Evolutionary conservation across 2,797 vertebrate species (phyloP), one percentile per base, ranked within the genome.

Genomic region (Rhynchonycteris naso): DNA sequence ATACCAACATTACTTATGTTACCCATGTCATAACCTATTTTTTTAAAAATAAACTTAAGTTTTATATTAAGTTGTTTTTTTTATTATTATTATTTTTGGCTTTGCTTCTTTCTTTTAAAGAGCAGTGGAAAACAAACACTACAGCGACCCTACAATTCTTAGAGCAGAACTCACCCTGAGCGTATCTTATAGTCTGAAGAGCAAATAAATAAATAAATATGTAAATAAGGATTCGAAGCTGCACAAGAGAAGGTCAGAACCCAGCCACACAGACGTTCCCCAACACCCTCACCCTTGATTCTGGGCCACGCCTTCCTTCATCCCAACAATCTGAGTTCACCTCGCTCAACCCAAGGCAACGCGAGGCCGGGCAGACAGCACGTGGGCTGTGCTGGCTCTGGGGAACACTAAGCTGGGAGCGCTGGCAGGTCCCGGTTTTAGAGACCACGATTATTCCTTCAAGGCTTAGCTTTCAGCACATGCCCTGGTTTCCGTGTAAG

Each of bases 401-500:
- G 14, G 61, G 63, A 78, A 47, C 19, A 0, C 12, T 2, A 1
- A 1, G 66, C 84, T 71, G 16, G 3, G 33, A 18, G 14, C 76
- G 3, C 58, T 52, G 50, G 58, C 18, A 1, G 16, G 30, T 0
- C 26, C 72, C 88, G 43, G 5, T 16, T 28, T 75, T 76, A 30
- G 58, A 90, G 94, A 94, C 90, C 91, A 24, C 54, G 93, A 24
- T 11, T 19, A 68, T 93, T 95, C 83, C 24, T 54, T 83, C 78
- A 3, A 7, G 89, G 90, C 94, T 94, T 94, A 95, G 69, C 92
- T 92, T 94, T 87, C 94, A 92, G 86, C 84, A 79, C 66, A 90
- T 81, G 90, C 95, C 92, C 93, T 78, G 69, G 93, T 96, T 96
- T 97, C 85, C 68, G 26, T 91, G 87, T 91, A 95, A 97, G 95